Base-by-base conservation (phyloP, 2,113 vertebrate genomes). In the Hippocampus abdominalis region DNA sequence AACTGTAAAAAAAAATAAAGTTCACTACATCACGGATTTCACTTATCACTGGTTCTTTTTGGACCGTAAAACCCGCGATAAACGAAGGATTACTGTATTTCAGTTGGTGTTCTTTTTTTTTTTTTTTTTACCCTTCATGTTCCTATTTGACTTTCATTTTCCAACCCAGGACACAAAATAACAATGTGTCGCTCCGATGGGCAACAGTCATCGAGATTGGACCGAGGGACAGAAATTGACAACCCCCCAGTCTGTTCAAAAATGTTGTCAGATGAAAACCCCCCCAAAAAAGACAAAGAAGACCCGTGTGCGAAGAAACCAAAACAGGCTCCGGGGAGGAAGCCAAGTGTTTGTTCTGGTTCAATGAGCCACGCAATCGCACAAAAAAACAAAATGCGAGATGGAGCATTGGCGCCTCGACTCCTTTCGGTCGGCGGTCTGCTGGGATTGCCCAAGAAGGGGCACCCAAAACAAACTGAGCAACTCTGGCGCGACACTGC, bases 351-450 rank as follows among this genome's bases (percentile, higher is more conserved):
- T 83, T 88, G 77, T 88, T 84, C 81, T 64, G 70, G 70, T 82
- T 69, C 83, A 88, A 81, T 86, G 79, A 88, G 76, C 87, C 84
- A 65, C 80, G 72, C 39, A 63, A 68, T 76, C 76, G 64, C 56
- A 29, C 56, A 59, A 59, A 59, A 59, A 29, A 29, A 80, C 23
- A 51, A 63, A 75, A 77, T 6, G 48, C 85, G 78, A 36, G 81
- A 20, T 2, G 51, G 61, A 71, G 64, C 72, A 75, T 71, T 39
- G 64, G 29, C 10, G 69, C 65, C 74, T 51, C 13, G 70, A 70
- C 85, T 77, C 57, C 63, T 63, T 46, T 72, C 53, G 0, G 46
- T 69, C 51, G 62, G 48, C 64, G 66, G 79, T 70, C 48, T 66
- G 75, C 71, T 67, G 80, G 70, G 69, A 18, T 64, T 64, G n/a